phyloP scores from a whole-genome alignment of 1,140 invertebrate genomes.

The Octopus bimaculoides region DNA sequence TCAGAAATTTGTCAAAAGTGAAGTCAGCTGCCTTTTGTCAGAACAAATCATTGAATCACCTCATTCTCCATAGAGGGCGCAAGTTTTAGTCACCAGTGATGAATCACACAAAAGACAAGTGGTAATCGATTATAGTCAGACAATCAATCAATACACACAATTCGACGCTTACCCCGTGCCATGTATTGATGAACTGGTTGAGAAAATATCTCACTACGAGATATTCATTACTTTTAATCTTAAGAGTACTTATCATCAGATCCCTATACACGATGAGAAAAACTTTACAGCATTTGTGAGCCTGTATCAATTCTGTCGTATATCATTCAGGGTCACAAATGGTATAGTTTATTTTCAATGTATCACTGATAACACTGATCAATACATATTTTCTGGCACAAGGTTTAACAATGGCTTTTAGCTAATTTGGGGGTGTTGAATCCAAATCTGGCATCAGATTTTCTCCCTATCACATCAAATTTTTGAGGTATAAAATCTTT shows the following conservation, averaged over 20 bases:
- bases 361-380: too few relatives aligned
- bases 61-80: background rate
- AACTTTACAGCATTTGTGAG: too few relatives aligned
- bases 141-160: background rate
- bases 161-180: background rate
- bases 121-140: background rate
- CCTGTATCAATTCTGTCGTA: too few relatives aligned
- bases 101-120: background rate
- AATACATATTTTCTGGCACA: too few relatives aligned
- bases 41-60: background rate
- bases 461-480: too few relatives aligned
- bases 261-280: too few relatives aligned
- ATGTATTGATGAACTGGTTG: background rate
- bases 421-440: too few relatives aligned
- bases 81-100: background rate
- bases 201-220: background rate
- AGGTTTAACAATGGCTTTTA: too few relatives aligned
- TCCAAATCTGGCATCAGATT: too few relatives aligned
- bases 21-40: background rate
- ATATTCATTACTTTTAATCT: background rate
- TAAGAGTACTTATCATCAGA: background rate
- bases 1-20: background rate
- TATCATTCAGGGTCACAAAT: too few relatives aligned
- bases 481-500: too few relatives aligned
- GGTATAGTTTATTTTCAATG: too few relatives aligned